Conservation (phyloP, 1,140 invertebrate genomes). For the Atta colombica region DNA sequence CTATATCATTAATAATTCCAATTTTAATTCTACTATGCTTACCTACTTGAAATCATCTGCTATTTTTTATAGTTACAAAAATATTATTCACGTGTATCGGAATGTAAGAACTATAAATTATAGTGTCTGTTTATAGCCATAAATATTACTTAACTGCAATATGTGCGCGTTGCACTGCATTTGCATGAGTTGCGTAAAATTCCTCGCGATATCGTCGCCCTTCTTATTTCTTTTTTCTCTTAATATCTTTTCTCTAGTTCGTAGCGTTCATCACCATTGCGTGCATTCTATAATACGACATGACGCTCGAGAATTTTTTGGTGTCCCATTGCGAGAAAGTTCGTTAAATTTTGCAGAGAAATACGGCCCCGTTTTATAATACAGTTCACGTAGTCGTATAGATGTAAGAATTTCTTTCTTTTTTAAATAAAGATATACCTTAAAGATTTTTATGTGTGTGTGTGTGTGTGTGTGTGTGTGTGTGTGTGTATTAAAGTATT, state of each 20-base stretch:
- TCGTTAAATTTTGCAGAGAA: conserved; percentile 75
- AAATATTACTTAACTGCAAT: conserved; percentile 53
- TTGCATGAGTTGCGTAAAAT: conserved; percentile 53
- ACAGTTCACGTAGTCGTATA: conserved; percentile 48
- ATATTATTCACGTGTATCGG: conserved; percentile 1
- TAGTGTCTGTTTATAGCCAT: neutral
- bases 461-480: no score
- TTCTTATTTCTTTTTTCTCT: conserved; percentile 20
- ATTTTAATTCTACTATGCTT: neutral
- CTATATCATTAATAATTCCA: neutral
- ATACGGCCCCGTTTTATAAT: conserved; percentile 60
- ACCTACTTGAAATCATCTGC: neutral
- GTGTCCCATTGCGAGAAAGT: conserved; percentile 74
- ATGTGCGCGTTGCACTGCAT: conserved; percentile 37
- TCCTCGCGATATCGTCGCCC: conserved; percentile 64
- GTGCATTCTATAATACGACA: conserved; percentile 67
- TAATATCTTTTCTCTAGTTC: conserved; percentile 33
- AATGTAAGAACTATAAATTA: conserved; percentile 34
- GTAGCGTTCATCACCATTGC: conserved; percentile 72
- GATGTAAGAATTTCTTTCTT: conserved; percentile 58
- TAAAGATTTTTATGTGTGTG: conserved; percentile 28
- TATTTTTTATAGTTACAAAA: conserved; percentile 9
- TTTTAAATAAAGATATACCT: conserved; percentile 46
- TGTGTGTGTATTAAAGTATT: no score
- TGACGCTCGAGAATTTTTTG: conserved; percentile 77